These are phyloP conservation scores for Dryocosmus kuriphilus DNA, from an alignment of 2,888 invertebrate genomes.

Conservation along the genomic window DNA sequence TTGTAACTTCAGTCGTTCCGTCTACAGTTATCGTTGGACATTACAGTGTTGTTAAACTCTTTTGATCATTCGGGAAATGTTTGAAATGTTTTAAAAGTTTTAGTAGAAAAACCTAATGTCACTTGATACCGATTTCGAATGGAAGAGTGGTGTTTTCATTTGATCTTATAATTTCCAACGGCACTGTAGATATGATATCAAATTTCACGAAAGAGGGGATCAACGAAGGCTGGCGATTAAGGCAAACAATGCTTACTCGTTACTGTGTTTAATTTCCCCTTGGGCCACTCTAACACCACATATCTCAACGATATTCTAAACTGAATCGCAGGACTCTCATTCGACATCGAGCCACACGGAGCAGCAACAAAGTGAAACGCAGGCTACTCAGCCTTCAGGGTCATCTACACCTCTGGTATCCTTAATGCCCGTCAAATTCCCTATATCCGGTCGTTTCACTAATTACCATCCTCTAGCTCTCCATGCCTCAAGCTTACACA, in stretches of 20 bases:
- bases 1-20: too few relatives aligned
- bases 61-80: too few relatives aligned
- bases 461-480: conserved; percentile 69
- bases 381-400: conserved; percentile 60
- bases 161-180: neutral
- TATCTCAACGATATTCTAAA: conserved; percentile 14
- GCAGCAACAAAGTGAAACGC: conserved; percentile 68
- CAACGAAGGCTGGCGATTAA: conserved; percentile 21
- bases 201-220: conserved; percentile 18
- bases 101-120: too few relatives aligned
- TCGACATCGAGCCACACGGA: conserved; percentile 74
- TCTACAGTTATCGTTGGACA: too few relatives aligned
- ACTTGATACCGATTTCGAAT: too few relatives aligned
- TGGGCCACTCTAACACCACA: neutral
- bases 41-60: too few relatives aligned
- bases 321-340: conserved; percentile 70
- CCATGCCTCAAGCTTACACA: conserved; percentile 63
- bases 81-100: too few relatives aligned
- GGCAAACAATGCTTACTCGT: neutral
- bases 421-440: conserved; percentile 73
- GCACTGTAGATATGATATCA: too few relatives aligned
- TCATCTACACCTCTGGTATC: conserved; percentile 67
- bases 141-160: too few relatives aligned
- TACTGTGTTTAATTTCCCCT: neutral
- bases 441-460: conserved; percentile 68